phyloP scores from a whole-genome alignment of 2,888 invertebrate species.

The Polydrusus pterygomalis region DNA sequence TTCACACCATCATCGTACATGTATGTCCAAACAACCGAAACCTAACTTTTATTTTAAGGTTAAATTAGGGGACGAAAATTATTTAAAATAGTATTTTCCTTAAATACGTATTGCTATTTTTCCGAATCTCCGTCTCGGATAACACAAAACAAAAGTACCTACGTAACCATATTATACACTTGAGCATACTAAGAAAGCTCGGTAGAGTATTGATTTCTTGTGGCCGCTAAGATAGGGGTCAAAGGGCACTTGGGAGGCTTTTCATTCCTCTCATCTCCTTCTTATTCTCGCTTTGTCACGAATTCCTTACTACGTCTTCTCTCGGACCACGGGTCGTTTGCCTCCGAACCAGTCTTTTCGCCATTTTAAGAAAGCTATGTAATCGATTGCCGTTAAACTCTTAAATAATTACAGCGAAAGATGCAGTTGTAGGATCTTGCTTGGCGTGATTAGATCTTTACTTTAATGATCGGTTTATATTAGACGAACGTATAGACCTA shows the following conservation, averaged over 20 bases:
- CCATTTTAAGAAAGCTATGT: conserved; percentile 40
- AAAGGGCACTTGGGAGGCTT: conserved; percentile 66
- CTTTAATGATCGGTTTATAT: conserved; percentile 22
- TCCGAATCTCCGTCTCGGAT: too few relatives aligned
- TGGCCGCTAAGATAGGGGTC: conserved; percentile 71
- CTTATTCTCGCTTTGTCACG: conserved; percentile 48
- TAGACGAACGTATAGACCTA: conserved; percentile 7
- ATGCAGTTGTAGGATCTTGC: conserved; percentile 23
- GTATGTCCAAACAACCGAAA: too few relatives aligned
- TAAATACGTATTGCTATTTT: too few relatives aligned
- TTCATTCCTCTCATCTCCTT: conserved; percentile 45
- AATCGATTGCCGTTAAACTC: conserved; percentile 37
- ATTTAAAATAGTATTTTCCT: too few relatives aligned
- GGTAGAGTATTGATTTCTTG: conserved; percentile 70
- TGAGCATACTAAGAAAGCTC: conserved; percentile 55
- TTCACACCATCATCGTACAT: too few relatives aligned
- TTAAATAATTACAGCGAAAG: conserved; percentile 29
- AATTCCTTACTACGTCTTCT: conserved; percentile 41
- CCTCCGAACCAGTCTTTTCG: conserved; percentile 44
- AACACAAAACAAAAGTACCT: not conserved
- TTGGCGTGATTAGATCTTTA: conserved; percentile 20
- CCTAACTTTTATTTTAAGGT: too few relatives aligned
- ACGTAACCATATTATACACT: conserved; percentile 10
- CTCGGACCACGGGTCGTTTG: conserved; percentile 48
- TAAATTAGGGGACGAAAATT: too few relatives aligned